A percentile compares a stretch with the other conserved stretches of the same genome.
These are phyloP conservation scores for Aplodontia rufa DNA, from an alignment of 2,113 vertebrate genomes.

Conservation along the genomic window DNA sequence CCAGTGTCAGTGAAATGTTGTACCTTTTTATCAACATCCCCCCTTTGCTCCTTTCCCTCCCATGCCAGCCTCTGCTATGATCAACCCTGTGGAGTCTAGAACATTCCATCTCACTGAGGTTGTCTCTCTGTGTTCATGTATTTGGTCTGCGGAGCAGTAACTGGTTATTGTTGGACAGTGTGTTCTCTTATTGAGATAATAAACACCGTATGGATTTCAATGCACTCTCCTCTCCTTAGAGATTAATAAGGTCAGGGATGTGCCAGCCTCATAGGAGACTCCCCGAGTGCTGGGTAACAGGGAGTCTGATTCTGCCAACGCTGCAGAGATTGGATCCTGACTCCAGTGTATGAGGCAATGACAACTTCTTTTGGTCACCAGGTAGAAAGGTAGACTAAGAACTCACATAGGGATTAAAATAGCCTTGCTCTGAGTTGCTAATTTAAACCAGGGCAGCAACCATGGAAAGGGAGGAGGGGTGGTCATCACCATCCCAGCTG, in stretches of 20 bases:
- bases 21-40: not conserved
- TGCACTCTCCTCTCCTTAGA: not conserved
- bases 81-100: not conserved
- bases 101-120: not conserved
- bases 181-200: not conserved
- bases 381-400: not conserved
- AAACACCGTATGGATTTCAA: not conserved
- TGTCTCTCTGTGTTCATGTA: not conserved
- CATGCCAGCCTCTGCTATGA: not conserved
- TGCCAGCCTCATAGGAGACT: not conserved
- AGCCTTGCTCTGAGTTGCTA: not conserved
- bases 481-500: too few species aligned
- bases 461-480: too few species aligned
- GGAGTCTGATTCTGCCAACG: not conserved
- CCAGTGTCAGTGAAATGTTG: not conserved
- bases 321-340: not conserved
- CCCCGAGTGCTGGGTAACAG: not conserved
- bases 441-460: not conserved
- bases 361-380: not conserved
- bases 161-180: not conserved
- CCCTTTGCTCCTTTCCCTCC: too few species aligned
- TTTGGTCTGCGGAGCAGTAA: not conserved
- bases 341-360: not conserved
- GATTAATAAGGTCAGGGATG: not conserved
- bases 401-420: not conserved